A percentile compares a stretch with the other conserved stretches of the same genome.
phyloP scores from a whole-genome alignment of 2,888 invertebrate species.

The Ecliptopera silaceata region DNA sequence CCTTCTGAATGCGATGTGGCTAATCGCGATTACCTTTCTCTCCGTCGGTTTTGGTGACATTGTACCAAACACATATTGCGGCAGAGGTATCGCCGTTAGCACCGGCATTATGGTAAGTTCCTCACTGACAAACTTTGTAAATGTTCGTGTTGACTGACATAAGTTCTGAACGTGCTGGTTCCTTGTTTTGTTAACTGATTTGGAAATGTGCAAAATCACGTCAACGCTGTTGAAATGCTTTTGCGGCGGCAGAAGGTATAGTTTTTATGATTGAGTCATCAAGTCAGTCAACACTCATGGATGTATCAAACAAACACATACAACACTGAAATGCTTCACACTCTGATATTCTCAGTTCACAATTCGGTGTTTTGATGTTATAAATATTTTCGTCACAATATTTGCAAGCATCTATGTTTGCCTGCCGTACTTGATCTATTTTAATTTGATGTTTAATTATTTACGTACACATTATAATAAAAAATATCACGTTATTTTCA shows the following conservation, averaged over 20 bases:
- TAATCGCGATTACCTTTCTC: slow-evolving; percentile 99
- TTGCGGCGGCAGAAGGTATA: slow-evolving; percentile 28
- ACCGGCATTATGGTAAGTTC: slow-evolving; percentile 99
- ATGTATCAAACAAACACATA: slow-evolving; percentile 68
- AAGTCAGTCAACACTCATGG: slow-evolving; percentile 76
- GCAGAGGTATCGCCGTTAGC: slow-evolving; percentile 99
- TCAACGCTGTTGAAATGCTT: slow-evolving; percentile 51
- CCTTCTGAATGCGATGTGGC: slow-evolving; percentile 99
- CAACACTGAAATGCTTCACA: slow-evolving; percentile 66
- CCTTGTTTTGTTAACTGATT: slow-evolving; percentile 21
- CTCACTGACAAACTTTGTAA: slow-evolving; percentile 57
- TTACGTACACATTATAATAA: slow-evolving; percentile 44
- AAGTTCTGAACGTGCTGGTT: slow-evolving; percentile 31
- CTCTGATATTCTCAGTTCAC: slow-evolving; percentile 52
- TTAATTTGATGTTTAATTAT: slow-evolving; percentile 36
- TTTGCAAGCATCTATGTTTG: slow-evolving; percentile 48
- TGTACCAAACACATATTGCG: slow-evolving; percentile 99
- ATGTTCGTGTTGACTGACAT: slow-evolving; percentile 77
- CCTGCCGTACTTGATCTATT: slow-evolving; percentile 36
- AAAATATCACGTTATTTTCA: slow-evolving; percentile 56
- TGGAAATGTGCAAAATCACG: slow-evolving; percentile 42
- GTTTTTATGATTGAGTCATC: slow-evolving; percentile 27
- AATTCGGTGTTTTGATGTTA: slow-evolving; percentile 60
- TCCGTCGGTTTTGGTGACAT: slow-evolving; percentile 99
- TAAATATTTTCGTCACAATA: slow-evolving; percentile 43